phyloP scores from a whole-genome alignment of 1,140 invertebrate species.

The Ganaspis sp. region DNA sequence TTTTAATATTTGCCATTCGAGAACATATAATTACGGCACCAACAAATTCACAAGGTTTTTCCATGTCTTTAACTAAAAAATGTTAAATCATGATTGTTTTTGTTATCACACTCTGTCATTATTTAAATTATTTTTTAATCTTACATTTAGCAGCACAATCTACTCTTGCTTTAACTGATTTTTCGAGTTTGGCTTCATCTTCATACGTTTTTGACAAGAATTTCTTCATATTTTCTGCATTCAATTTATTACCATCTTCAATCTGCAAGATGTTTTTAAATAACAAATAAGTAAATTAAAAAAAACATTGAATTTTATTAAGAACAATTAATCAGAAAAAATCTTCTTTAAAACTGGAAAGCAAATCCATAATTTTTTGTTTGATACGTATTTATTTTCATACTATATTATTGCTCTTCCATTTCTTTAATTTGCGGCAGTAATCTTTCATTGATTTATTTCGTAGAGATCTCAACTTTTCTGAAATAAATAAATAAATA shows the following conservation, averaged over 20 bases:
- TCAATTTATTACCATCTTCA: neutral
- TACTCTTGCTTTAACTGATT: neutral
- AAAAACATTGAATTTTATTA: neutral
- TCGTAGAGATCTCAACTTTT: too few relatives aligned
- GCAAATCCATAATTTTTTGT: too few relatives aligned
- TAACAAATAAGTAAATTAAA: neutral
- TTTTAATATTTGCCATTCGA: neutral
- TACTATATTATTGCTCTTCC: neutral
- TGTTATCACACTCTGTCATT: neutral
- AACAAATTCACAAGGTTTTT: neutral
- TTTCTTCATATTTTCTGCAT: neutral
- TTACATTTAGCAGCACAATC: neutral
- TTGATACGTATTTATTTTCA: too few relatives aligned
- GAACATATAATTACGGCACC: neutral
- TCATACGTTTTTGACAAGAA: conserved; percentile 18
- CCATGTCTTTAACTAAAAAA: neutral
- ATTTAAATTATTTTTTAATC: neutral
- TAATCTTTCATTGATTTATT: too few relatives aligned
- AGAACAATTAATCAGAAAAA: too few relatives aligned
- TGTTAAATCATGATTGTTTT: neutral
- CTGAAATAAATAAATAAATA: too few relatives aligned
- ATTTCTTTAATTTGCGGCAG: too few relatives aligned
- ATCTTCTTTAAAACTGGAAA: too few relatives aligned
- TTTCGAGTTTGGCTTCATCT: neutral
- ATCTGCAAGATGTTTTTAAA: conserved; percentile 28